A percentile compares a stretch with the other conserved stretches of the same genome.
phyloP scores from a whole-genome alignment of 2,113 vertebrate genomes.

The Calcarius ornatus region DNA sequence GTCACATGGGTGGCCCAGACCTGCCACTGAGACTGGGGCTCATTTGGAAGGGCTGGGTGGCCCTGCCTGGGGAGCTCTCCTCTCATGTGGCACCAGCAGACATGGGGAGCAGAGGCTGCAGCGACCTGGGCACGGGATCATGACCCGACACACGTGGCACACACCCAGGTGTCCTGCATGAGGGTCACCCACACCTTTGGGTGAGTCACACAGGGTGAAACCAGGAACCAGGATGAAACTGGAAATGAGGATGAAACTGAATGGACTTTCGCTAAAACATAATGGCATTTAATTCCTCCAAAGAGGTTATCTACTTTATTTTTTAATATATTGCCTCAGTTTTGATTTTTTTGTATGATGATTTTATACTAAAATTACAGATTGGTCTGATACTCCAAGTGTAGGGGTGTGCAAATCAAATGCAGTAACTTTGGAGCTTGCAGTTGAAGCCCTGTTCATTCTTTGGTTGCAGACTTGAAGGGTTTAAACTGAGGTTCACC shows the following conservation, averaged over 20 bases:
- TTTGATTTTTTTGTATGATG: not conserved
- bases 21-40: not conserved
- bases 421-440: not conserved
- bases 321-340: not conserved
- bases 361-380: not conserved
- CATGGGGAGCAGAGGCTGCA: not conserved
- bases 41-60: not conserved
- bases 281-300: not conserved
- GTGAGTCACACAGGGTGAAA: not conserved
- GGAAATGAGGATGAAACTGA: not conserved
- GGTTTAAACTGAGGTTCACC: not conserved
- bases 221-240: not conserved
- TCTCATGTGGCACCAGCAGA: not conserved
- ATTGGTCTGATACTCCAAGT: not conserved
- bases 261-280: not conserved
- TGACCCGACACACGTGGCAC: not conserved
- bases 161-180: not conserved
- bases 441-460: not conserved
- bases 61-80: not conserved
- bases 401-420: not conserved
- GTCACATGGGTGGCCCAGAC: not conserved
- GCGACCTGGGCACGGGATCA: not conserved
- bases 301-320: not conserved
- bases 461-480: not conserved
- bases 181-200: not conserved